Evolutionary conservation across 2,797 vertebrate species (phyloP).

Genomic region (Darevskia mixta): DNA sequence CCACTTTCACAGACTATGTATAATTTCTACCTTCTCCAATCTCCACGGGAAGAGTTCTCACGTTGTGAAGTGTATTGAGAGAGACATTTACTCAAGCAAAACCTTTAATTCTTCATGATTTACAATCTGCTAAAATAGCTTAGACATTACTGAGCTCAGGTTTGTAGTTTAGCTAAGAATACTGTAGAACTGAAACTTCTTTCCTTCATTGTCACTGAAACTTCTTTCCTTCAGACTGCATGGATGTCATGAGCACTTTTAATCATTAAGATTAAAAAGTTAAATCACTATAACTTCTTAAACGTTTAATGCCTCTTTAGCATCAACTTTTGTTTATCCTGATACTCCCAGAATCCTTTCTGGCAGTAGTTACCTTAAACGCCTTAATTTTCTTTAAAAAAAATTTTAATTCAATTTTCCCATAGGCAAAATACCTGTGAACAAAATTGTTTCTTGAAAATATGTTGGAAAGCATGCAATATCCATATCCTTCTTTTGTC

Average conservation of each 20-base stretch:
- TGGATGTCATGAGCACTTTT: neutral
- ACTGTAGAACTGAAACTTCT: neutral
- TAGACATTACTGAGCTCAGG: neutral
- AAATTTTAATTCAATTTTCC: conserved; percentile 15
- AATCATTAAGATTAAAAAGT: neutral
- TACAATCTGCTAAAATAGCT: conserved; percentile 9
- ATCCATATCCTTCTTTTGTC: neutral
- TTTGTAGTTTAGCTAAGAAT: neutral
- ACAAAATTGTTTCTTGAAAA: neutral
- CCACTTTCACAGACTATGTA: neutral
- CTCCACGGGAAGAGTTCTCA: neutral
- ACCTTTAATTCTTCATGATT: neutral
- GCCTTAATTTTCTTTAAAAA: neutral
- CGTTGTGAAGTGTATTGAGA: neutral
- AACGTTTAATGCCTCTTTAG: conserved; percentile 1
- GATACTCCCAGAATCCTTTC: neutral
- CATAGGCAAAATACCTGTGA: neutral
- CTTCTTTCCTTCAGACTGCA: neutral
- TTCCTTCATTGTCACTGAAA: neutral
- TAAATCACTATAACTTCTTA: neutral
- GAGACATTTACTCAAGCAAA: conserved; percentile 8
- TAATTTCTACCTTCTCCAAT: neutral
- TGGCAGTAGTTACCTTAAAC: neutral
- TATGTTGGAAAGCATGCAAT: conserved; percentile 6
- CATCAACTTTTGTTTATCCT: neutral